These are phyloP conservation scores for Leptopilina myrica DNA, from an alignment of 2,888 invertebrate genomes.

Conservation along the genomic window DNA sequence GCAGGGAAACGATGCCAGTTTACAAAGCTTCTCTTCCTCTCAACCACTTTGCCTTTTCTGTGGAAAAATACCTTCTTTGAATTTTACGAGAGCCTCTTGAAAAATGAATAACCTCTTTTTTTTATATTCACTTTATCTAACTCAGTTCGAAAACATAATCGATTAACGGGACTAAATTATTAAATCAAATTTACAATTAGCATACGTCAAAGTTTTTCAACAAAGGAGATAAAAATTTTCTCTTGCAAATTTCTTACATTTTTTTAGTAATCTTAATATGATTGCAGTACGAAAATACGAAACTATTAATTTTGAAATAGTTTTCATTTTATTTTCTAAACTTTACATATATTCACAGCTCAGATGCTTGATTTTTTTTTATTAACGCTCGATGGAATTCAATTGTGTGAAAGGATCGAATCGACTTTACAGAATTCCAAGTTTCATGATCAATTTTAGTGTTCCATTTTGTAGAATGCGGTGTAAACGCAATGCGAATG, in stretches of 20 bases:
- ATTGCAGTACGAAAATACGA: too few species aligned
- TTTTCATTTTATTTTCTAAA: neutral
- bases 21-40: constrained; percentile 31
- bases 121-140: constrained; percentile 15
- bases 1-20: constrained; percentile 32
- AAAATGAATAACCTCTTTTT: constrained; percentile 31
- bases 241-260: too few species aligned
- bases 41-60: constrained; percentile 17
- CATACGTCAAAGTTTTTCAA: too few species aligned
- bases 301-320: too few species aligned
- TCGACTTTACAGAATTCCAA: constrained; percentile 8
- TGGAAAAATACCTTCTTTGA: constrained; percentile 26
- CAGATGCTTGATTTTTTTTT: constrained; percentile 12
- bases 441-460: constrained; percentile 33
- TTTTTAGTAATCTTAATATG: too few species aligned
- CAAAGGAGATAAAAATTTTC: too few species aligned
- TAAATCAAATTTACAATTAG: too few species aligned
- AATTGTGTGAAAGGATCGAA: constrained; percentile 15
- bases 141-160: neutral
- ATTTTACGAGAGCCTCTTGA: constrained; percentile 28
- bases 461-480: constrained; percentile 4
- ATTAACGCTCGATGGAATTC: constrained; percentile 19
- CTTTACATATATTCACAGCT: neutral
- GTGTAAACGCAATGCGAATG: constrained; percentile 33
- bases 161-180: neutral